Evolutionary conservation across 2,113 vertebrate genomes (phyloP).

Genomic region (Sebastes schlegelii): DNA sequence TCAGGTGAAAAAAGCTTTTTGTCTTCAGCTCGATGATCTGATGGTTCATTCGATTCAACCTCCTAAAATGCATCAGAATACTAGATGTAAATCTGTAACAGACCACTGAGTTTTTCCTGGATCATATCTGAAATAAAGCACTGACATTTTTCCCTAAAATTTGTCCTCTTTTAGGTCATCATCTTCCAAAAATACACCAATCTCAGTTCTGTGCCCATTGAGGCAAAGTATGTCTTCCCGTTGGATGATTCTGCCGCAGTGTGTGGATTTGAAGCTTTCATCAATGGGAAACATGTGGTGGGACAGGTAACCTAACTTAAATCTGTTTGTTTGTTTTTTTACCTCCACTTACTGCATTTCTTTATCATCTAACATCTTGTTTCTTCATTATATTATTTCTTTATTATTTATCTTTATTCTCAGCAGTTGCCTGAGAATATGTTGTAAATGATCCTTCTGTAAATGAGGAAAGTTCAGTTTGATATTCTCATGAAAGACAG

Average conservation of each 20-base stretch:
- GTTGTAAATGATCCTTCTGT: background rate
- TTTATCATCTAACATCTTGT: background rate
- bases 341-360: no score
- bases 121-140: background rate
- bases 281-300: constrained; percentile 90
- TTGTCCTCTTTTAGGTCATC: constrained; percentile 79
- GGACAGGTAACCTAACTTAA: constrained; percentile 84
- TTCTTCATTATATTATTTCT: background rate
- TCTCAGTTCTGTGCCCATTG: constrained; percentile 82
- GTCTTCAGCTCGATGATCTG: background rate
- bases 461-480: background rate
- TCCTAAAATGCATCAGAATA: background rate
- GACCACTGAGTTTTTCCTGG: no score
- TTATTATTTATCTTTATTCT: background rate
- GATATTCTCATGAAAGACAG: background rate
- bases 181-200: constrained; percentile 92
- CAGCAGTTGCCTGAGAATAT: background rate
- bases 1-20: constrained; percentile 74
- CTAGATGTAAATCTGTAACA: background rate
- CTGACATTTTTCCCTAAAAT: no score
- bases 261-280: constrained; percentile 93
- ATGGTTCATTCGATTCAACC: no score
- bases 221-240: constrained; percentile 93
- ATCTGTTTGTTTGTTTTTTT: no score
- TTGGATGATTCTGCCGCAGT: constrained; percentile 90